Conservation (phyloP, 2,113 vertebrate genomes). For the Raphicerus campestris region DNA sequence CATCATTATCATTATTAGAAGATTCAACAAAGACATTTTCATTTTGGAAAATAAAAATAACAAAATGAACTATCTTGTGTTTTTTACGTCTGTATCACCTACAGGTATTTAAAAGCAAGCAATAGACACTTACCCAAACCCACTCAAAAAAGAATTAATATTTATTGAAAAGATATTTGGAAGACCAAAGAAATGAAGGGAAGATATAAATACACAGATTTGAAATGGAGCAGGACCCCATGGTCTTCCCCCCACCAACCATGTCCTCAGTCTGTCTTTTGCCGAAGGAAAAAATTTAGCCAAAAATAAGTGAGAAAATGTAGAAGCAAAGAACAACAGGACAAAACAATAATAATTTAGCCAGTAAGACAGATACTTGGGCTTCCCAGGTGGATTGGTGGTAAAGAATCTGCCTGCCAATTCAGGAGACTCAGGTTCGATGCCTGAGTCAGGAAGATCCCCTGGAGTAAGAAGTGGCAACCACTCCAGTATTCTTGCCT, state of each 20-base stretch:
- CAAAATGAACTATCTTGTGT: not conserved
- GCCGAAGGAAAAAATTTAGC: not conserved
- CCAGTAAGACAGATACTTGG: not conserved
- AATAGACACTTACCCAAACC: not conserved
- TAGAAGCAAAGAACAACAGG: not conserved
- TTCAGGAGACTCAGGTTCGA: not conserved
- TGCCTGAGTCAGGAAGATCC: not conserved
- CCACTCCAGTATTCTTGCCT: not conserved
- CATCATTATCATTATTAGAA: not conserved
- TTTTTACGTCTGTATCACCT: not conserved
- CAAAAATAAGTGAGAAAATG: not conserved
- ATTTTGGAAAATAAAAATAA: constrained; percentile 15
- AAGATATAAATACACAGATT: not conserved
- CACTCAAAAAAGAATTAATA: not conserved
- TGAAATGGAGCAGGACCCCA: not conserved
- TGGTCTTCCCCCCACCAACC: not conserved
- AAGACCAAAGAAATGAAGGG: not conserved
- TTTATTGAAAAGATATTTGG: not conserved
- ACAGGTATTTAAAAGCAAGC: not conserved
- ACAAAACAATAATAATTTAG: not conserved
- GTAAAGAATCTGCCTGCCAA: not conserved
- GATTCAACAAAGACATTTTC: not conserved
- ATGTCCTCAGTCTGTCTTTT: not conserved
- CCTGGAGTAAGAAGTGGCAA: not conserved
- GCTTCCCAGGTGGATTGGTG: not conserved